These are phyloP conservation scores for Polydesmus complanatus DNA, from an alignment of 2,888 invertebrate species.

Conservation along the genomic window DNA sequence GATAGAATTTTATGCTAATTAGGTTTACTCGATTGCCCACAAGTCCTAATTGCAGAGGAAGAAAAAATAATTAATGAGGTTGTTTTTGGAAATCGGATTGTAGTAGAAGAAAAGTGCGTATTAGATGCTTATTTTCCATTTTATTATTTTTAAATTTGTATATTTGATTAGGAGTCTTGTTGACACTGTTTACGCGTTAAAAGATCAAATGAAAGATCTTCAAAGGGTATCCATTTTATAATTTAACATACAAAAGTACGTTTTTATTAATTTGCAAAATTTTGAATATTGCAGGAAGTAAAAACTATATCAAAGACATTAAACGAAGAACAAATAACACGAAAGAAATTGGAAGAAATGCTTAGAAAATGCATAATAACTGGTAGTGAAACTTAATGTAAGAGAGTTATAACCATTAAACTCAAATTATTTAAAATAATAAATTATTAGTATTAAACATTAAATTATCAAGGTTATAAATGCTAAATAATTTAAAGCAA, in stretches of 20 bases:
- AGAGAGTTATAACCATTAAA: too few species aligned
- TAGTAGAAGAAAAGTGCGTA: constrained; percentile 40
- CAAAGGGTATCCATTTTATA: constrained; percentile 38
- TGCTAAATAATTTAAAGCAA: too few species aligned
- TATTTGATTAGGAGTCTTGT: constrained; percentile 48
- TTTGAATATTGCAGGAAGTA: neutral
- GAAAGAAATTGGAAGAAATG: neutral
- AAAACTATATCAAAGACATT: neutral
- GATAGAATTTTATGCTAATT: neutral
- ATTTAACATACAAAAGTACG: neutral
- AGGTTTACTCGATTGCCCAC: constrained; percentile 31
- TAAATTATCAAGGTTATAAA: too few species aligned
- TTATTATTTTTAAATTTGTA: neutral
- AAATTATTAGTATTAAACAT: too few species aligned
- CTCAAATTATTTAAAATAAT: too few species aligned
- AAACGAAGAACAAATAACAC: neutral
- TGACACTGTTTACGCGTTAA: constrained; percentile 60
- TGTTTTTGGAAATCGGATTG: constrained; percentile 32
- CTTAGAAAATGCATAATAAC: neutral
- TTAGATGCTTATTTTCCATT: neutral
- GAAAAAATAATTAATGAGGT: constrained; percentile 43
- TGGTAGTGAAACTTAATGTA: too few species aligned
- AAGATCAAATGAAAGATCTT: constrained; percentile 54
- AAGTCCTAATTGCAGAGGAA: constrained; percentile 40
- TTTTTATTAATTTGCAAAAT: neutral